Evolutionary conservation across 2,888 invertebrate species (phyloP), one percentile per base, ranked within the genome.

Genomic region (Meiosimyza decipiens): DNA sequence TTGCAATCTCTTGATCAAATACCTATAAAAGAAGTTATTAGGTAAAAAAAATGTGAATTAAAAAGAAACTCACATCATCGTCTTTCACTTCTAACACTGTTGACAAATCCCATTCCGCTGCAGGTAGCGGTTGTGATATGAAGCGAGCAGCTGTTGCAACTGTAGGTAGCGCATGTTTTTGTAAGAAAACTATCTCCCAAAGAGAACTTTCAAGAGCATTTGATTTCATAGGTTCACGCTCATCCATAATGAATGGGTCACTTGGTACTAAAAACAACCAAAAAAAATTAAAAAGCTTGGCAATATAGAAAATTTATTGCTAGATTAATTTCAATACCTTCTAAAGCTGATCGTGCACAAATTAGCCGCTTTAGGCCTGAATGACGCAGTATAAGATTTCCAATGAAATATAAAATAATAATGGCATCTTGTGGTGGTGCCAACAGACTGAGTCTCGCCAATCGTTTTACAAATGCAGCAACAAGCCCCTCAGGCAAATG

Each of bases 401-500:
- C 92, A 64, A 98, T 91, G 78, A 98, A 93, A 78, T 92, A 90
- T 80, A 96, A 89, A 77, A 97, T 91, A 15, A 93, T 91, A 7
- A 91, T 88, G 62, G 94, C 91, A 84, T 95, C 94, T 75, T 93
- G 92, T 0, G 95, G 91, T 4, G 95, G 93, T 6, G 97, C 96
- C 33, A 93, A 89, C 72, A 98, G 88, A 18, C 95, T 92, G 74
- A 99, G 88, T 6, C 98, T 91, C 0, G 96, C 92, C 76, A 98
- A 86, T 55, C 95, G 92, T 88, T 99, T 99, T 2, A 93, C 93
- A 86, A 98, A 99, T 3, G 98, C 96, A 0, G 97, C 98, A 9
- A 97, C 95, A 79, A 98, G 87, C 77, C 92, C 91, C 82, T 96
- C 95, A 0, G 98, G 96, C 75, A 99, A 88, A 88, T 98, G 97